A percentile compares a stretch with the other conserved stretches of the same genome.
Evolutionary conservation across 2,797 vertebrate species (phyloP).

Genomic region (Lagocephalus sceleratus): DNA sequence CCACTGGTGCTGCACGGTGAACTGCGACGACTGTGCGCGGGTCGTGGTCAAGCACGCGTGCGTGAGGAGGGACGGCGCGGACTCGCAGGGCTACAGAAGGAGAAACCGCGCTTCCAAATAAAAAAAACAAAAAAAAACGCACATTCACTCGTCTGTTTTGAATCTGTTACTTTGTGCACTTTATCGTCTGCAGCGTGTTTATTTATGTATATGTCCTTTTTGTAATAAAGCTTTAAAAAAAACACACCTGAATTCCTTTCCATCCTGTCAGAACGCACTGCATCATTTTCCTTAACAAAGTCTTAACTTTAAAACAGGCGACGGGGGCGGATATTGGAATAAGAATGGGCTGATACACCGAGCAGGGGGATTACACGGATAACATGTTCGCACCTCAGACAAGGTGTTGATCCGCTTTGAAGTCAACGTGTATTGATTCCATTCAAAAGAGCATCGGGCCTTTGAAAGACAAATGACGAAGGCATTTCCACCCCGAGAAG

Average conservation of each 20-base stretch:
- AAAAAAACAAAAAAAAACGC: no score
- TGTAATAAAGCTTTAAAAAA: slow-evolving; percentile 36
- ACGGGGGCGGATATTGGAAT: slow-evolving; percentile 37
- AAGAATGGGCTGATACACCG: slow-evolving; percentile 53
- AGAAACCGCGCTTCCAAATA: slow-evolving; percentile 67
- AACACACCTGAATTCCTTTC: neutral
- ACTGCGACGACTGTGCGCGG: slow-evolving; percentile 87
- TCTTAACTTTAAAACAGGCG: neutral
- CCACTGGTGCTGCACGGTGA: slow-evolving; percentile 95
- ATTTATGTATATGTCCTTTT: slow-evolving; percentile 58
- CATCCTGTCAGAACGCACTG: neutral
- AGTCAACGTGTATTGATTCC: slow-evolving; percentile 58
- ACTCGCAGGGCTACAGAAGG: slow-evolving; percentile 48
- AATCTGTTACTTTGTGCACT: slow-evolving; percentile 53
- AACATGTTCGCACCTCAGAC: slow-evolving; percentile 57
- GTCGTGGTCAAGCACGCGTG: slow-evolving; percentile 86
- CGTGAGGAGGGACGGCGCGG: slow-evolving; percentile 58
- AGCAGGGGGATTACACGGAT: slow-evolving; percentile 65
- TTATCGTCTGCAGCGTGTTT: slow-evolving; percentile 16
- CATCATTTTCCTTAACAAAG: slow-evolving; percentile 7
- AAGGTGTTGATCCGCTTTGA: slow-evolving; percentile 71
- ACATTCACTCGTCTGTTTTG: neutral
- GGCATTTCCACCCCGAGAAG: slow-evolving; percentile 55
- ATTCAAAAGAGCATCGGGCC: slow-evolving; percentile 63
- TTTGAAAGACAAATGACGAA: slow-evolving; percentile 75